Base-by-base conservation (phyloP, 2,797 vertebrate species). In the Decapterus maruadsi region DNA sequence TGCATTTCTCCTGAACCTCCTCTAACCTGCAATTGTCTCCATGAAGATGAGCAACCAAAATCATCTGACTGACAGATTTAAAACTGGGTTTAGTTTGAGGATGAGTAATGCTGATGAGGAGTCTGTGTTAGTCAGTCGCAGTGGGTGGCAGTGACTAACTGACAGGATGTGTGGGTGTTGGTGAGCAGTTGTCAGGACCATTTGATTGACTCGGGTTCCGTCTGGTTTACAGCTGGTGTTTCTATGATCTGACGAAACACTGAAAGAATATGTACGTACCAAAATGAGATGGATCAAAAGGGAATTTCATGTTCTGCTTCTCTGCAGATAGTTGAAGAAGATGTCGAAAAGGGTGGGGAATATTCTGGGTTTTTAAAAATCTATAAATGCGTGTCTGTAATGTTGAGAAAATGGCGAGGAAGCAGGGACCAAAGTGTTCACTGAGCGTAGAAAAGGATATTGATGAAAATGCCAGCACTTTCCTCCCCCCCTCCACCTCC, bases 131-230 rank as follows among this genome's bases (percentile, higher is more conserved):
- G 70, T 82, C 75, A 82, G 65, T 29, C 9, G 8, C 34, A 36
- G 57, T 68, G 58, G 76, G 76, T 14, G 81, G 67, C 58, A 9
- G 67, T 75, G 76, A 83, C 45, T 63, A 55, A 83, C 57, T 75
- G 11, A 4, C 11, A 19, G 17, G 22, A 4, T 5, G 48, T 60
- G 62, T 58, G 46, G 42, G 67, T 13, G 57, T 45, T 13, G 45
- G 56, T 29, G 22, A 69, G 55, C 53, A 61, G 74, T 60, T 62
- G 45, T 70, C n/a, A 9, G 22, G 45, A 26, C 31, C n/a, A 10
- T 60, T 70, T 57, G 55, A 75, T 38, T 57, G 42, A 66, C 43
- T 69, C 34, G 8, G 13, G 51, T 50, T 62, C 20, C 12, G 34
- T 69, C 20, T 46, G 58, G 45, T 68, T 72, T 54, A 45, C 38